These are phyloP conservation scores for Lasioglossum villosulum DNA, from an alignment of 2,888 invertebrate species.

Conservation along the genomic window DNA sequence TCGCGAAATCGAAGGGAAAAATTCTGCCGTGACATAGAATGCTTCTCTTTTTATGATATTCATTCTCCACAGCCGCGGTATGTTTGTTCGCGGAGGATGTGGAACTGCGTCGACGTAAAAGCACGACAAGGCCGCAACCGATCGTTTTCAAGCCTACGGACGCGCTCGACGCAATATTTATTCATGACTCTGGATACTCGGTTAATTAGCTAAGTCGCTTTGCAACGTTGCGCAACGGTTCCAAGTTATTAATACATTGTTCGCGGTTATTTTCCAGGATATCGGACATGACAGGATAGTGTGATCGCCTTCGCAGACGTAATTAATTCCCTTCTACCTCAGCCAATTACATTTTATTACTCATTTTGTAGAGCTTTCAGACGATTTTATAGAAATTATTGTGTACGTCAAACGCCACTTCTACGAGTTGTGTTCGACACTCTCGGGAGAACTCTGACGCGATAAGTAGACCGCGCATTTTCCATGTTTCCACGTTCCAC, in stretches of 20 bases:
- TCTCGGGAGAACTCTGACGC: background rate
- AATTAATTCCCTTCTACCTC: background rate
- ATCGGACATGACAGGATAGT: background rate
- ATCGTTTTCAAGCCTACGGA: slow-evolving; percentile 51
- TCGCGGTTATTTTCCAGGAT: slow-evolving; percentile 21
- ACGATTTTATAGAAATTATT: background rate
- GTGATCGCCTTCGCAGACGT: background rate
- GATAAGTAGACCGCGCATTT: background rate
- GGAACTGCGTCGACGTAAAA: slow-evolving; percentile 47
- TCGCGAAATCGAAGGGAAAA: slow-evolving; percentile 27
- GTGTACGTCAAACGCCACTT: background rate
- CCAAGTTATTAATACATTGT: background rate
- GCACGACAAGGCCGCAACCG: slow-evolving; percentile 45
- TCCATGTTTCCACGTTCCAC: background rate
- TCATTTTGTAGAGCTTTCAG: background rate
- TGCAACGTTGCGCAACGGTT: slow-evolving; percentile 15
- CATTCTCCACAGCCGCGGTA: background rate
- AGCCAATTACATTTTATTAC: background rate
- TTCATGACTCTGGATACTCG: slow-evolving; percentile 16
- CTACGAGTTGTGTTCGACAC: background rate
- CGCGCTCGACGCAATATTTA: slow-evolving; percentile 2
- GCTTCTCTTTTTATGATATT: slow-evolving; percentile 18
- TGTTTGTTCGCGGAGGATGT: slow-evolving; percentile 38
- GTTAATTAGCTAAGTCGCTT: slow-evolving; percentile 29
- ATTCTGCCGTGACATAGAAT: slow-evolving; percentile 54